Evolutionary conservation across 2,797 vertebrate species (phyloP), one percentile per base, ranked within the genome.

Genomic region (Sphenodon punctatus): DNA sequence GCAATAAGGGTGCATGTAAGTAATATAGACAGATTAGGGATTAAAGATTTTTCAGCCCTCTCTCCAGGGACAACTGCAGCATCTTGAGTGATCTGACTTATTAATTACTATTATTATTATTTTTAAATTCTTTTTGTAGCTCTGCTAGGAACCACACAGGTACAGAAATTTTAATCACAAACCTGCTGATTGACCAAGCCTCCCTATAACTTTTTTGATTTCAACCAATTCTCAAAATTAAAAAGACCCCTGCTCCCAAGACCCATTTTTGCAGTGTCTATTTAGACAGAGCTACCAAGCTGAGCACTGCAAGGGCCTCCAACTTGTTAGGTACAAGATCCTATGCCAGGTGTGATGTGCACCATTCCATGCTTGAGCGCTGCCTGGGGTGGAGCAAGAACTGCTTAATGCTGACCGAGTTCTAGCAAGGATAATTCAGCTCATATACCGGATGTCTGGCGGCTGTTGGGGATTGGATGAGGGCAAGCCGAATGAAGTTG

Each of bases 41-140:
- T n/a, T n/a, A n/a, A n/a, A n/a, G n/a, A n/a, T n/a, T n/a, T n/a
- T n/a, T n/a, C n/a, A n/a, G 51, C 61, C 55, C 38, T 1, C 9
- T 0, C 32, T 5, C 7, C 2, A 30, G 1, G 53, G 1, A 2
- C 8, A 6, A 34, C 20, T 58, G 32, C 20, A 36, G 32, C 19
- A 13, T 34, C 56, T 32, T 34, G 14, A 34, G 53, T 7, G 32
- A 0, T 45, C 60, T 48, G 1, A 48, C 59, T 65, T 43, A 41
- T 8, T n/a, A n/a, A n/a, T n/a, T n/a, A n/a, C n/a, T n/a, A n/a
- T n/a, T n/a, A n/a, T n/a, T n/a, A n/a, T n/a, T n/a, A n/a, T n/a
- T 7, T 22, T 34, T 38, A 2, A 51, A n/a, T 22, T 9, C n/a
- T 15, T 48, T n/a, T 15, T 17, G n/a, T 25, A 32, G 42, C 10